Base-by-base conservation (phyloP, 2,888 invertebrate species). In the Gisinianus flammeolus region DNA sequence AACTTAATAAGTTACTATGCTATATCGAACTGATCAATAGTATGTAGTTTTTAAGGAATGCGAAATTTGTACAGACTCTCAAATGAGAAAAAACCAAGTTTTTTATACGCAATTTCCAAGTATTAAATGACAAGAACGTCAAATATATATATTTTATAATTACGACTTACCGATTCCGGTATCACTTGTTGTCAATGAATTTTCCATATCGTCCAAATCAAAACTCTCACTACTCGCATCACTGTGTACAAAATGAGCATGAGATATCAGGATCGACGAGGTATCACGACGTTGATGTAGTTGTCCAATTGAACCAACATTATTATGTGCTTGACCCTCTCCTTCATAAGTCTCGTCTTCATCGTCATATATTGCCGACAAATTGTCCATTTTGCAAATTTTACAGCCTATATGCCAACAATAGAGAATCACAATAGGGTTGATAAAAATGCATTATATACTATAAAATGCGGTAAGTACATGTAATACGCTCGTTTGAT, bases 301-400 rank as follows among this genome's bases (percentile, higher is more conserved):
- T 72, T 72, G 72, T 30, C 31, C 72, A 30, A 72, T 72, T 26
- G 72, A 72, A 19, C 72, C 72, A 5, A 72, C 72, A 19, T 0
- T 58, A 26, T 72, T 19, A 19, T 12, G 5, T 3, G 72, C 56
- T 72, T 72, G 56, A 28, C 72, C 72, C 58, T 72, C 72, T 19
- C 72, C 72, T 58, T 72, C 72, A 56, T 54, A 72, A 58, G 54
- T 30, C 12, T 31, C 8, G 12, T 62, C 16, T 26, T 58, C 72
- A 26, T 70, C 70, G 30, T 31, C 22, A 19, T 54, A 22, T 58
- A 72, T 72, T 72, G 72, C 72, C 30, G 72, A 72, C 30, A 72
- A 54, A 35, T 35, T 35, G 19, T 72, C 72, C 72, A 72, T 72
- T 35, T 35, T 35, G 35, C 12, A n/a, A n/a, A n/a, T n/a, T n/a